Evolutionary conservation across 2,888 invertebrate species (phyloP).

Genomic region (Lottia gigantea): DNA sequence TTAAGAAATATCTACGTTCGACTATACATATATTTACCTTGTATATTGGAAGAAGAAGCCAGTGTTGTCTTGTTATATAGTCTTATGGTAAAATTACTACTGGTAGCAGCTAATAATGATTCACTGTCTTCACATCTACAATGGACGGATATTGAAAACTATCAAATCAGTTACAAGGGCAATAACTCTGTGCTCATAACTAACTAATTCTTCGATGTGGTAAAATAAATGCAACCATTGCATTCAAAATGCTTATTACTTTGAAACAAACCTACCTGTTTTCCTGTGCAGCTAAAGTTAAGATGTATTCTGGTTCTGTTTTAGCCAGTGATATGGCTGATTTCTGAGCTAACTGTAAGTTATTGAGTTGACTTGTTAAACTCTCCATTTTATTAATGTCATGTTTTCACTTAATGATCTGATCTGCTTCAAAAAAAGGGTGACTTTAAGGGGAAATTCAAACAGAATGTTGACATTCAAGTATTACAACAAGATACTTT

Average conservation of each 20-base stretch:
- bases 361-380: slow-evolving; percentile 14
- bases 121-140: slow-evolving; percentile 24
- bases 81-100: slow-evolving; percentile 46
- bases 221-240: too few relatives aligned
- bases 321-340: slow-evolving; percentile 37
- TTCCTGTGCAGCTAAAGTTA: slow-evolving; percentile 31
- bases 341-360: slow-evolving; percentile 33
- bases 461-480: too few relatives aligned
- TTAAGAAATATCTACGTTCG: too few relatives aligned
- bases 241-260: too few relatives aligned
- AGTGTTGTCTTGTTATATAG: slow-evolving; percentile 44
- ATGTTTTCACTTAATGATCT: too few relatives aligned
- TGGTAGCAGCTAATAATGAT: slow-evolving; percentile 49
- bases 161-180: too few relatives aligned
- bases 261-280: not conserved
- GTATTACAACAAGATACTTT: too few relatives aligned
- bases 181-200: too few relatives aligned
- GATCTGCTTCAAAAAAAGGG: too few relatives aligned
- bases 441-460: too few relatives aligned
- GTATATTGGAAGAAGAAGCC: slow-evolving; percentile 36
- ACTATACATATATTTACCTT: slow-evolving; percentile 38
- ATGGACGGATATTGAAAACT: too few relatives aligned
- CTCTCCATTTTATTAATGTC: not conserved
- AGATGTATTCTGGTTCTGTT: slow-evolving; percentile 43
- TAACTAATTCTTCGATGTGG: too few relatives aligned